Percentiles rank a stretch among this genome's conserved stretches.
phyloP scores from a whole-genome alignment of 2,888 invertebrate species.

The Melangyna quadrimaculata region DNA sequence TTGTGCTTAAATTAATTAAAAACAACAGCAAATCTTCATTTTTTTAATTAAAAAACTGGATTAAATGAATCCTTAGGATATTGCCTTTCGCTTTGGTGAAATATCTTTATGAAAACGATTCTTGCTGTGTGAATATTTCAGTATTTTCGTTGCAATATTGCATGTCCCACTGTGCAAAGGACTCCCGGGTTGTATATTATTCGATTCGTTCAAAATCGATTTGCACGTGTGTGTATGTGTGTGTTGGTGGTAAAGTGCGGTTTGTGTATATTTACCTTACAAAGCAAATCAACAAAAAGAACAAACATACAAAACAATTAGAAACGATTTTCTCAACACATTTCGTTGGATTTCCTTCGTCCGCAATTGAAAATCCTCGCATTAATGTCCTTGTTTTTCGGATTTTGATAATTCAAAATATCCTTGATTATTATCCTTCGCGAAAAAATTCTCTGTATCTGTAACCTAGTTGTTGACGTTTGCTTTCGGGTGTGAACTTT shows the following conservation, averaged over 20 bases:
- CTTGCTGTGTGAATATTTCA: conserved; percentile 22
- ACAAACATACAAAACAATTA: conserved; percentile 47
- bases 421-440: not conserved
- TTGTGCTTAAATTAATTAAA: conserved; percentile 42
- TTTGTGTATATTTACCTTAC: conserved; percentile 68
- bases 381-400: not conserved
- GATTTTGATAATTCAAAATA: not conserved
- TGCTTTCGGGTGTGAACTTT: conserved; percentile 28
- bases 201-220: conserved; percentile 62
- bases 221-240: conserved; percentile 39
- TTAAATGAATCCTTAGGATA: conserved; percentile 38
- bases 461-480: conserved; percentile 52
- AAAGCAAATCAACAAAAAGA: conserved; percentile 26
- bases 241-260: conserved; percentile 37
- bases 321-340: not conserved
- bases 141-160: conserved; percentile 45
- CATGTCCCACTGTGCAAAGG: conserved; percentile 24
- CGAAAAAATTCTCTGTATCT: conserved; percentile 48
- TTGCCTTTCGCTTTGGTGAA: conserved; percentile 10
- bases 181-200: conserved; percentile 56
- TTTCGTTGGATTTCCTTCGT: not conserved
- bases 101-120: not conserved
- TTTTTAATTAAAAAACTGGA: conserved; percentile 15
- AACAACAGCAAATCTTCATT: conserved; percentile 11
- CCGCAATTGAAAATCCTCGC: not conserved